Base-by-base conservation (phyloP, 2,797 vertebrate species). In the Cichlasoma orientale region DNA sequence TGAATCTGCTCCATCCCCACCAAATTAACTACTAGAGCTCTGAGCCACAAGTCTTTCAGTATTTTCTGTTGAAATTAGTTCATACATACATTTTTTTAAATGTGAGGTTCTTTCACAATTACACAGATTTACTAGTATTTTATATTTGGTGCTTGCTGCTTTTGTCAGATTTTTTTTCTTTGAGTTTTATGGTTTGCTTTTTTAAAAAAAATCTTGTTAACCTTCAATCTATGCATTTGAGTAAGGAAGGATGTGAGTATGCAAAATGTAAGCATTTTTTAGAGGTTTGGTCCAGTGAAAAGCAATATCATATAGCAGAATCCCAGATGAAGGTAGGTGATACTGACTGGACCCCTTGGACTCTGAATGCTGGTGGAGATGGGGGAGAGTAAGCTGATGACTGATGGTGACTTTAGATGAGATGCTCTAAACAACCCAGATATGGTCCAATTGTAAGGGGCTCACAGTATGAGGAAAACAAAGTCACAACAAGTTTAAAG, bases 1-100 rank as follows among this genome's bases (percentile, higher is more conserved):
- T 4, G 7, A 80, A 83, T 68, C 21, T 21, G 7, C 57, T 78
- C 19, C 25, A 27, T 83, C 69, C 52, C 44, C 18, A 84, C 71
- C 74, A 73, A 33, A 78, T 71, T 71, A 83, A 89, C 29, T 80
- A 8, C 61, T 55, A 27, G 18, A 66, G 25, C 27, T 25, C n/a
- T 5, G 19, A 55, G 27, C 31, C 66, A 69, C 1, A 71, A 36
- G 53, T 21, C 4, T 47, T 70, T 27, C 2, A 18, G 4, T 44
- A 1, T 61, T 50, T 75, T 59, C 33, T 27, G 27, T 2, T 36
- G 50, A 16, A 59, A 25, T 36, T 36, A 57, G 25, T 29, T 50
- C 14, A 5, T 54, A 59, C 52, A 19, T n/a, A n/a, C n/a, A n/a
- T n/a, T n/a, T n/a, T n/a, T n/a, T n/a, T n/a, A n/a, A 7, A 53